Base-by-base conservation (phyloP, 2,888 invertebrate species). In the Myopa tessellatipennis region DNA sequence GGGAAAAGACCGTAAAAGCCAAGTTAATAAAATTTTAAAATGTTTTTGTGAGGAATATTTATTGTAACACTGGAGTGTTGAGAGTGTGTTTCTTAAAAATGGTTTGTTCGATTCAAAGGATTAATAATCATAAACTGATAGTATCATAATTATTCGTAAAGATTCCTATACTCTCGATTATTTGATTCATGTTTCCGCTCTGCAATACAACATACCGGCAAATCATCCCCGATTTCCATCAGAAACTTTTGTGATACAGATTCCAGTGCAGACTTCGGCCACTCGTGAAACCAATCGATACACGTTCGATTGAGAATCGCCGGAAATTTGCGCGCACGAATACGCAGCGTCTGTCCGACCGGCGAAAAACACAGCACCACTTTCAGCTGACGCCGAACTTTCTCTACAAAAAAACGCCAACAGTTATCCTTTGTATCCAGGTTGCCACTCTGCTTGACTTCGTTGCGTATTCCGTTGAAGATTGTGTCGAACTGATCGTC, bases 261-360 rank as follows among this genome's bases (percentile, higher is more conserved):
- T 82, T 95, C 92, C 85, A 98, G 90, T 55, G 98, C 98, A 85
- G 96, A 95, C 85, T 93, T 92, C 3, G 98, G 98, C 98, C 98
- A 98, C 86, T 97, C 96, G 87, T 98, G 97, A 90, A 98, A 98
- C 98, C 98, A 98, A 89, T 98, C 94, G 82, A 98, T 98, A 68
- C 95, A 93, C 0, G 98, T 96, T 86, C 96, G 96, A 90, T 96
- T 98, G 50, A 96, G 94, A 65, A 98, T 91, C 0, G 98, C 97
- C 0, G 98, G 98, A 90, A 98, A 98, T 88, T 98, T 97, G 74
- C 98, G 92, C 12, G 95, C 95, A 78, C 98, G 92, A 34, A 96
- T 91, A 73, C 98, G 91, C 52, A 98, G 90, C 0, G 96, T 97
- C 10, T 94, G 94, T 0, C 98, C 98, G 77, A 98, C 98, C 0